These are phyloP conservation scores for Capitella teleta DNA, from an alignment of 1,140 invertebrate genomes.

Conservation along the genomic window DNA sequence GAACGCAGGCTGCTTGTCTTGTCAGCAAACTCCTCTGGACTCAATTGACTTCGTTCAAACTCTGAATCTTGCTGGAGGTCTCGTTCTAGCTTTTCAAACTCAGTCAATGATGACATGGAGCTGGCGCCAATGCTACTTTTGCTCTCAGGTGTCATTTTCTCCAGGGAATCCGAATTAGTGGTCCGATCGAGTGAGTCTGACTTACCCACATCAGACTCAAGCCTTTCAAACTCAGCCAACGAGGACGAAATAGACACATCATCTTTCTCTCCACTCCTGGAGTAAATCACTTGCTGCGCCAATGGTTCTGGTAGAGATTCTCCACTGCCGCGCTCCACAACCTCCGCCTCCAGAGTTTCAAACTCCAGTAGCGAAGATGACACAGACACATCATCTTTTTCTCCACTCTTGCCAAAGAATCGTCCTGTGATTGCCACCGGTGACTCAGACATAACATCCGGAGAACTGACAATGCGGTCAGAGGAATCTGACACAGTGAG, in stretches of 20 bases:
- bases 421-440: neutral
- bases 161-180: conserved; percentile 29
- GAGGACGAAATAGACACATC: conserved; percentile 84
- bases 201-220: conserved; percentile 74
- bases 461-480: conserved; percentile 4
- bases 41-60: too few species aligned
- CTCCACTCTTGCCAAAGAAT: conserved; percentile 40
- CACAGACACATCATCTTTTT: conserved; percentile 39
- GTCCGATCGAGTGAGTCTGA: conserved; percentile 18
- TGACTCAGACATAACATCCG: conserved; percentile 2
- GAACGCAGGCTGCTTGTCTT: conserved; percentile 25
- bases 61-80: conserved; percentile 48
- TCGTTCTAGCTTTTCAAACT: conserved; percentile 76
- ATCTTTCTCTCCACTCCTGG: conserved; percentile 68
- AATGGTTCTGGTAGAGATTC: conserved; percentile 1
- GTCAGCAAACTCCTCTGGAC: conserved; percentile 18
- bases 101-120: conserved; percentile 78
- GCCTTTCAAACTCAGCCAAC: conserved; percentile 82
- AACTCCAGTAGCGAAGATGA: conserved; percentile 45
- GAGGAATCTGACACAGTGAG: conserved; percentile 8
- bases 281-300: neutral
- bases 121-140: conserved; percentile 40
- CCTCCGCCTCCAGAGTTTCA: conserved; percentile 36
- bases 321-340: neutral
- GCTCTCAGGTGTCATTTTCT: conserved; percentile 21